Conservation (phyloP, 2,888 invertebrate genomes). For the Epinotia demarniana region DNA sequence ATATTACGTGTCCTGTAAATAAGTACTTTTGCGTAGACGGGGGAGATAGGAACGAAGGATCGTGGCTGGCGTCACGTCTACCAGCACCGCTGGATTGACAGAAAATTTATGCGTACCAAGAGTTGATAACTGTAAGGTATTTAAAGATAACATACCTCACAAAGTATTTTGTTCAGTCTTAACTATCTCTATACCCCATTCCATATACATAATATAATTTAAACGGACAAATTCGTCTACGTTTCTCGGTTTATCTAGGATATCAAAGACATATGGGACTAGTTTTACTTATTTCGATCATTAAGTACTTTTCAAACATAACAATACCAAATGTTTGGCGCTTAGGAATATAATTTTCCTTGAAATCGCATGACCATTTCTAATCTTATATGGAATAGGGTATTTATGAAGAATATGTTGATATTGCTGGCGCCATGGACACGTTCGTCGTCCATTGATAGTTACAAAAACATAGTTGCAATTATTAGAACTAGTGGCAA, state of each 20-base stretch:
- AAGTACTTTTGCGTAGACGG: constrained; percentile 12
- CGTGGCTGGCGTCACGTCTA: constrained; percentile 42
- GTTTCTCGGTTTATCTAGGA: too few relatives aligned
- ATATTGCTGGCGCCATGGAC: neutral
- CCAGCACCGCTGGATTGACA: constrained; percentile 17
- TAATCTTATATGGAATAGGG: too few relatives aligned
- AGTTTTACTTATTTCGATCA: too few relatives aligned
- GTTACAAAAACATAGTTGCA: neutral
- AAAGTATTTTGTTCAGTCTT: neutral
- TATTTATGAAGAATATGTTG: neutral
- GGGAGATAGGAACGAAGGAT: constrained; percentile 36
- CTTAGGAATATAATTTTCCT: too few relatives aligned
- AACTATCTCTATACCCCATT: neutral
- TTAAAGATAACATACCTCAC: constrained; percentile 9
- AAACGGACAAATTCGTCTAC: too few relatives aligned
- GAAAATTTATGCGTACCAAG: constrained; percentile 1
- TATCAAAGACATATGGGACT: too few relatives aligned
- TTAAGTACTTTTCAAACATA: too few relatives aligned
- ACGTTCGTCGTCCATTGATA: neutral
- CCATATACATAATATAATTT: too few relatives aligned
- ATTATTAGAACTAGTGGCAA: too few relatives aligned
- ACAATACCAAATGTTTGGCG: too few relatives aligned
- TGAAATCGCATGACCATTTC: too few relatives aligned
- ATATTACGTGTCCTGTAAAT: constrained; percentile 40
- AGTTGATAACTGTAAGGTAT: constrained; percentile 12